Conservation (phyloP, 2,797 vertebrate genomes). For the Micropoecilia bifurca region DNA sequence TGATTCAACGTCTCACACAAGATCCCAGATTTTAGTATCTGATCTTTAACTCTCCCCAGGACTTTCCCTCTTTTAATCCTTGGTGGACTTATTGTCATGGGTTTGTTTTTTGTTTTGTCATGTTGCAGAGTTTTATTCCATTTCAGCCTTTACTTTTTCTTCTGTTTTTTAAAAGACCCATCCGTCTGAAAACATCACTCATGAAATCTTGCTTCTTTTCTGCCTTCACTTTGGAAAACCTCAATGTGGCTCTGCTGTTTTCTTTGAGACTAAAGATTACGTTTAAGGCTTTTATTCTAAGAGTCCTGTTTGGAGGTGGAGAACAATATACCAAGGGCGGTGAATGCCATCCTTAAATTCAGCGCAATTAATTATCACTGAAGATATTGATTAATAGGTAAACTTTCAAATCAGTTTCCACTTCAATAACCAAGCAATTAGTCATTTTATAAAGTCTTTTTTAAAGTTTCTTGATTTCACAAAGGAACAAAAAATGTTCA, state of each 20-base stretch:
- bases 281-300: background rate
- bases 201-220: background rate
- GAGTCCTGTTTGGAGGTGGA: background rate
- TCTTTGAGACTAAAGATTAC: background rate
- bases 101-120: background rate
- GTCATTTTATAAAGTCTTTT: background rate
- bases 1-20: background rate
- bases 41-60: background rate
- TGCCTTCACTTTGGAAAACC: background rate
- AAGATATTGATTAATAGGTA: background rate
- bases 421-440: background rate
- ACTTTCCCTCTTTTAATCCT: background rate
- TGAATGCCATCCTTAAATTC: background rate
- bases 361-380: background rate
- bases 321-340: background rate
- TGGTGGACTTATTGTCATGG: background rate
- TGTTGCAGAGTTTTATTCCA: background rate
- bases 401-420: background rate
- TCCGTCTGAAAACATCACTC: background rate
- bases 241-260: background rate
- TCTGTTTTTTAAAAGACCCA: background rate
- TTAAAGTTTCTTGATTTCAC: conserved; percentile 1
- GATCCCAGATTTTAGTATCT: background rate
- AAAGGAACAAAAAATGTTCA: conserved; percentile 12
- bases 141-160: background rate